These are phyloP conservation scores for Sparidentex hasta DNA, from an alignment of 2,797 vertebrate species.

Conservation along the genomic window DNA sequence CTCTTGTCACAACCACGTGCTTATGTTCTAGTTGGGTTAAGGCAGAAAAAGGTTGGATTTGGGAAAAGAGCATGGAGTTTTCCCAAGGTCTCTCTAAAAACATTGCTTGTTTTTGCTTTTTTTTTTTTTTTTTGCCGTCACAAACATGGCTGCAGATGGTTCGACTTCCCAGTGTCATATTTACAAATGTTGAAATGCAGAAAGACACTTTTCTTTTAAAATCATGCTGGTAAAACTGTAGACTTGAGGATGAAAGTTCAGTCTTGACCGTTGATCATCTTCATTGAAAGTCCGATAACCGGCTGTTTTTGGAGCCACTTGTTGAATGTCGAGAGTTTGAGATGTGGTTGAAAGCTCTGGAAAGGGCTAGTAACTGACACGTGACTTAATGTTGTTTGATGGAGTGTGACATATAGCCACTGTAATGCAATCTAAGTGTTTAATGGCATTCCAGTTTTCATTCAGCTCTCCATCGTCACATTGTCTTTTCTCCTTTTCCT, in stretches of 20 bases:
- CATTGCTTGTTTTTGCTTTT: too few species aligned
- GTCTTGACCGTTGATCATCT: neutral
- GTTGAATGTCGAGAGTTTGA: neutral
- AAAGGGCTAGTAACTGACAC: neutral
- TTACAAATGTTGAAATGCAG: too few species aligned
- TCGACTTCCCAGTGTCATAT: too few species aligned
- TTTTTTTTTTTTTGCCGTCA: too few species aligned
- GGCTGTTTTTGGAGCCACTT: neutral
- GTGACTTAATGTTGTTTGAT: neutral
- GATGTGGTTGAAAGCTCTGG: neutral
- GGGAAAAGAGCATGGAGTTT: too few species aligned
- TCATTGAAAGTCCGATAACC: neutral
- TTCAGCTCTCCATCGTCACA: neutral
- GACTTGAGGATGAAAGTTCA: neutral
- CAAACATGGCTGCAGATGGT: too few species aligned
- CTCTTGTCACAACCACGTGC: too few species aligned
- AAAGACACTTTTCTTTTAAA: slow-evolving; percentile 6
- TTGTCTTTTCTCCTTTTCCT: slow-evolving; percentile 5
- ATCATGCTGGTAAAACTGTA: neutral
- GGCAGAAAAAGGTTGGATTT: too few species aligned
- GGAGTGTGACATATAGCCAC: neutral
- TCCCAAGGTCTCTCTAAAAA: too few species aligned
- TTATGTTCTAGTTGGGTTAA: too few species aligned
- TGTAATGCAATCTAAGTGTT: neutral
- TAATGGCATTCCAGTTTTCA: neutral